Percentiles rank a stretch among this genome's conserved stretches.
These are phyloP conservation scores for Manduca sexta DNA, from an alignment of 1,140 invertebrate genomes.

Conservation along the genomic window DNA sequence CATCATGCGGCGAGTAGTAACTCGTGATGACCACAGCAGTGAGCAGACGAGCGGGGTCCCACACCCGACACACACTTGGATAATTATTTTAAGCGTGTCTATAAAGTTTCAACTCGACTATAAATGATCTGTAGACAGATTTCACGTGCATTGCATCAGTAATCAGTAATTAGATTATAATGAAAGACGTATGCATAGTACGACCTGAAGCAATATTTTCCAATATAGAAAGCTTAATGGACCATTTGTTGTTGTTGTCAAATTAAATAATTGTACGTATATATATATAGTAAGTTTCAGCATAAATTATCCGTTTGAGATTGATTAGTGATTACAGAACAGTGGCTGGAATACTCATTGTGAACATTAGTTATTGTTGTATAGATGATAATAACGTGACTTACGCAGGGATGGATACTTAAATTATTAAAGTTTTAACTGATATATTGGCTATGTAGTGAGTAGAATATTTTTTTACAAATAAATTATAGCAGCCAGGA, in stretches of 20 bases:
- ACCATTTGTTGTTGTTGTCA: slow-evolving; percentile 65
- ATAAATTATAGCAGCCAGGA: slow-evolving; percentile 73
- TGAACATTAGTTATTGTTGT: slow-evolving; percentile 71
- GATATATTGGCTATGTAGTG: slow-evolving; percentile 75
- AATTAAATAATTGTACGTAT: slow-evolving; percentile 34
- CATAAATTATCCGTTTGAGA: slow-evolving; percentile 65
- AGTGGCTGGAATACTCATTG: slow-evolving; percentile 65
- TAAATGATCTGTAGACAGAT: slow-evolving; percentile 27
- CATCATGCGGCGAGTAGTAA: no score
- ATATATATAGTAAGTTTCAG: slow-evolving; percentile 63
- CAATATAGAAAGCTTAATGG: slow-evolving; percentile 60
- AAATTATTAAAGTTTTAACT: slow-evolving; percentile 74
- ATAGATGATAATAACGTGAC: slow-evolving; percentile 73
- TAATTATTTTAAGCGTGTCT: slow-evolving; percentile 15
- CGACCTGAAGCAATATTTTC: slow-evolving; percentile 49
- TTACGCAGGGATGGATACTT: slow-evolving; percentile 76
- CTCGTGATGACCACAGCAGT: no score
- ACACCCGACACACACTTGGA: slow-evolving; percentile 7
- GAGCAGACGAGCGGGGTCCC: background rate
- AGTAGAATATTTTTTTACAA: slow-evolving; percentile 76
- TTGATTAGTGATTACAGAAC: slow-evolving; percentile 29
- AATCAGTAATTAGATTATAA: slow-evolving; percentile 25
- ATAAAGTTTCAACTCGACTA: slow-evolving; percentile 29
- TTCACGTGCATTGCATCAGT: slow-evolving; percentile 17
- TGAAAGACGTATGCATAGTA: slow-evolving; percentile 28